Conservation (phyloP, 2,888 invertebrate genomes). For the Steromphala cineraria region DNA sequence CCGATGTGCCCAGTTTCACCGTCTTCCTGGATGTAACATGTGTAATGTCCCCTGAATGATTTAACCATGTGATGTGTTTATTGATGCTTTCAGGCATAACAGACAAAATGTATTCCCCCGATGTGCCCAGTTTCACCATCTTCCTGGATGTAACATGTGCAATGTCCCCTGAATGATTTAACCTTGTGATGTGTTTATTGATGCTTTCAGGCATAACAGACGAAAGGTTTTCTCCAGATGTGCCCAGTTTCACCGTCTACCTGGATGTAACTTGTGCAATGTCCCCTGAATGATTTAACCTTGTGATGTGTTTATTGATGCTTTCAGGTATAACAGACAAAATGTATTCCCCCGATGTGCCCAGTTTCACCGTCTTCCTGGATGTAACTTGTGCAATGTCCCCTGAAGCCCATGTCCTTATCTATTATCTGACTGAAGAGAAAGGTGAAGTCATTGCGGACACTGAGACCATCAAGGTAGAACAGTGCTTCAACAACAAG, state of each 20-base stretch:
- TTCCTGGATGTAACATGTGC: neutral
- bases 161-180: neutral
- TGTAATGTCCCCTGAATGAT: too few relatives aligned
- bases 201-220: neutral
- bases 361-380: neutral
- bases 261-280: neutral
- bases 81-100: neutral
- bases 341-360: neutral
- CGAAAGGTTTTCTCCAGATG: neutral
- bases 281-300: neutral
- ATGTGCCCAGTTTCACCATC: neutral
- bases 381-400: neutral
- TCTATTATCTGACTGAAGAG: conserved; percentile 3
- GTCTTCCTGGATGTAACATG: too few relatives aligned
- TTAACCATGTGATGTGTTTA: too few relatives aligned
- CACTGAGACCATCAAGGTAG: neutral
- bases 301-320: too few relatives aligned
- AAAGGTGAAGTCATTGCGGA: conserved; percentile 16
- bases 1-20: too few relatives aligned
- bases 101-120: neutral
- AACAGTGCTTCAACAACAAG: neutral
- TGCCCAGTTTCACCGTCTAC: neutral
- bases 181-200: too few relatives aligned
- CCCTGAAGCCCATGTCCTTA: neutral
- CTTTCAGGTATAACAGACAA: neutral